Base-by-base conservation (phyloP, 2,113 vertebrate species). In the Notarius lentiginosus region DNA sequence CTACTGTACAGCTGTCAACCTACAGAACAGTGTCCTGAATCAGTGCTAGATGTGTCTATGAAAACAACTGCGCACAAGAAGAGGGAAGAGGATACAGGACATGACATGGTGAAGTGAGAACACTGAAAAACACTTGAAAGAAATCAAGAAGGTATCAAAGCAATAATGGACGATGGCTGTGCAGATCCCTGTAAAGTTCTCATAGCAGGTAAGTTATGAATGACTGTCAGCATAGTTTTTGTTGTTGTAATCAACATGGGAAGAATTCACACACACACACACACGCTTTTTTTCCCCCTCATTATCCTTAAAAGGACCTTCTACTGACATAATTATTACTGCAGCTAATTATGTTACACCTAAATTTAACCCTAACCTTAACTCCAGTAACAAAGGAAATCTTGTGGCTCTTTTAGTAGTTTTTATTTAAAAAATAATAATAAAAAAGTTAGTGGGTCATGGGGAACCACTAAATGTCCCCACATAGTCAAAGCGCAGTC, bases 181-280 rank as follows among this genome's bases (percentile, higher is more conserved):
- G 47, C 89, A 73, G 89, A 90, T 51, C 89, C 92, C 4, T 84
- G 77, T 87, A 92, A 49, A 87, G 77, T 89, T 82, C 81, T 89
- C 2, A 84, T 87, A 60, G 83, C 83, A n/a, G 94, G 93, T 94
- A 91, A 53, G 93, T 93, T 63, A 84, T 18, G 17, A 7, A 76
- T 63, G 34, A 76, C n/a, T 66, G 17, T n/a, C 5, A 51, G n/a
- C 24, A 27, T n/a, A 72, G n/a, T 47, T 30, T 4, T 61, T 53
- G 14, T 61, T 53, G 47, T 55, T 55, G 5, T 55, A 55, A 55
- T 77, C n/a, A 77, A 55, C 22, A 77, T 53, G 11, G 73, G 73
- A 27, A 53, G 22, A 77, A 53, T 11, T 11, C 22, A 17, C 68
- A 72, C 27, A 72, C 30, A 68, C 41, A 72, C 34, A 47, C 30